Conservation (phyloP, 2,797 vertebrate species). For the Takifugu rubripes region DNA sequence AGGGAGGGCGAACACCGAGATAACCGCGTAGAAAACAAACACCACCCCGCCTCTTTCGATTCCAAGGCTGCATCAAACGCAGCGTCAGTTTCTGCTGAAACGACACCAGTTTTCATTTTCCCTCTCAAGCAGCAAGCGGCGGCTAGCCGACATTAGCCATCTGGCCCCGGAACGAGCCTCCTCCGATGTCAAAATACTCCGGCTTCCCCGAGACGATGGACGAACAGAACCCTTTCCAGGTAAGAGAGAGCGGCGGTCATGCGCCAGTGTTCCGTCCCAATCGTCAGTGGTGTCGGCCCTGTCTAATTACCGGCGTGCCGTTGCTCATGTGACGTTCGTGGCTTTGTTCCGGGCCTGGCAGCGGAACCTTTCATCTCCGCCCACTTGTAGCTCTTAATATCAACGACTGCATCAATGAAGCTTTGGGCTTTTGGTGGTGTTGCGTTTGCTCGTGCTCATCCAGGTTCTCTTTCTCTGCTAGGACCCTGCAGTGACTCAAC, state of each 20-base stretch:
- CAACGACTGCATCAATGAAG: background rate
- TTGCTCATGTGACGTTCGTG: constrained; percentile 54
- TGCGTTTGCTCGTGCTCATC: constrained; percentile 5
- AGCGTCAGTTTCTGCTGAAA: background rate
- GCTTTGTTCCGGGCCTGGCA: constrained; percentile 19
- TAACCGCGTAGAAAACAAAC: background rate
- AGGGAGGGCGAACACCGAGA: constrained; percentile 19
- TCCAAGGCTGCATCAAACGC: constrained; percentile 8
- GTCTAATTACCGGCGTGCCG: constrained; percentile 40
- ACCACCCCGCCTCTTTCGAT: constrained; percentile 6
- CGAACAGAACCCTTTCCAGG: constrained; percentile 80
- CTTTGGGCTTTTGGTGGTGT: background rate
- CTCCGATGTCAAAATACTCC: background rate
- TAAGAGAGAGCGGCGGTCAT: constrained; percentile 27
- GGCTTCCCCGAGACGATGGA: constrained; percentile 61
- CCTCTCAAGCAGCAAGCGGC: constrained; percentile 9
- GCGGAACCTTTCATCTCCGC: background rate
- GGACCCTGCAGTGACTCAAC: constrained; percentile 88
- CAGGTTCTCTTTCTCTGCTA: constrained; percentile 39
- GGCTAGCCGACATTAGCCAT: constrained; percentile 15
- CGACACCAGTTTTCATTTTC: background rate
- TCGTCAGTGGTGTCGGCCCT: constrained; percentile 4
- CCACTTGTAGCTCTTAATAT: constrained; percentile 31
- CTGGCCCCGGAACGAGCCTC: background rate
- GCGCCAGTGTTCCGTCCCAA: background rate